Conservation (phyloP, 1,140 invertebrate species). For the Catajapyx aquilonaris region DNA sequence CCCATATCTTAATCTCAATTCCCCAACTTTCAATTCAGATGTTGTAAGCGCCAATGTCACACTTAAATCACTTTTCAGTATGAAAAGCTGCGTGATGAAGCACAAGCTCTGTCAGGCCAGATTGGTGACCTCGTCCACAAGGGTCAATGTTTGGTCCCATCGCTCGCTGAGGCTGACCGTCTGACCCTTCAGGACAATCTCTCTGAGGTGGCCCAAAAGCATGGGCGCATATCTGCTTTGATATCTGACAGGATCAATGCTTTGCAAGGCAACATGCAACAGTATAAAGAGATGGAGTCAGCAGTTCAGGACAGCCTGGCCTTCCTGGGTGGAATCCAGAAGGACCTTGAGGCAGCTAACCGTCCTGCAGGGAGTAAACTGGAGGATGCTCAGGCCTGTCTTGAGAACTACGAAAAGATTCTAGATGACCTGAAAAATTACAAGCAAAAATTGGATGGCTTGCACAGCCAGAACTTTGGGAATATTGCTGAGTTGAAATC, state of each 20-base stretch:
- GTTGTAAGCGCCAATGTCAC: no score
- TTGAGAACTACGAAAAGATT: slow-evolving; percentile 55
- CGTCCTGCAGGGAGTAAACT: slow-evolving; percentile 64
- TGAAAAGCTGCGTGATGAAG: slow-evolving; percentile 51
- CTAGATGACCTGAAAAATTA: slow-evolving; percentile 56
- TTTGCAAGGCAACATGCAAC: slow-evolving; percentile 48
- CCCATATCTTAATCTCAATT: no score
- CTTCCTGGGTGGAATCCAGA: slow-evolving; percentile 57
- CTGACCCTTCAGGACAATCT: slow-evolving; percentile 55
- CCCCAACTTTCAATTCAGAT: no score
- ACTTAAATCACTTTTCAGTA: slow-evolving; percentile 37
- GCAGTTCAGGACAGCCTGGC: slow-evolving; percentile 55
- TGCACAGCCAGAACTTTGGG: slow-evolving; percentile 34
- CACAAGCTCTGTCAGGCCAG: slow-evolving; percentile 39
- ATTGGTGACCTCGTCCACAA: slow-evolving; percentile 53
- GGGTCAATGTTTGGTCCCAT: slow-evolving; percentile 53
- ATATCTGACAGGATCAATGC: slow-evolving; percentile 51
- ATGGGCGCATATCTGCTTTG: slow-evolving; percentile 42
- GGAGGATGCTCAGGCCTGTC: slow-evolving; percentile 58
- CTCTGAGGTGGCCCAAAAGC: slow-evolving; percentile 50
- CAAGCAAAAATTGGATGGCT: slow-evolving; percentile 51
- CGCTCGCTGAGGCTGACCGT: slow-evolving; percentile 65
- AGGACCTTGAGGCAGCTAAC: slow-evolving; percentile 56
- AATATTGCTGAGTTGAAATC: slow-evolving; percentile 53
- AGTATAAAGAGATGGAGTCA: slow-evolving; percentile 52